Evolutionary conservation across 2,888 invertebrate species (phyloP), one percentile per base, ranked within the genome.

Genomic region (Lysandra bellargus): DNA sequence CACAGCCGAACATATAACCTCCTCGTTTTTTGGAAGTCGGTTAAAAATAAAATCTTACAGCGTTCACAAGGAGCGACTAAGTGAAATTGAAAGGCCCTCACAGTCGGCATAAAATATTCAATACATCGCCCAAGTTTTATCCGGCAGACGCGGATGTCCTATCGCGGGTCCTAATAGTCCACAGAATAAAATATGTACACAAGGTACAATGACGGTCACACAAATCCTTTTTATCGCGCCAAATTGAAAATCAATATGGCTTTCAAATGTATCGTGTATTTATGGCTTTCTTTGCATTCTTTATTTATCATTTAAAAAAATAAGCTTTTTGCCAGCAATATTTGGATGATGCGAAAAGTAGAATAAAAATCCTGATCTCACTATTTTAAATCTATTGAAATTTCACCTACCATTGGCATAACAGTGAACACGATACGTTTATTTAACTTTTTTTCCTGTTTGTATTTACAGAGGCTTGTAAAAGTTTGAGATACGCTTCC

Each of bases 181-280:
- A 17, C 53, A 33, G 61, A 75, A 44, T 61, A 75, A 79, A 75
- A 75, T 79, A 60, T 79, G 44, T 61, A 60, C 44, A 78, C 53
- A 61, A 79, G 75, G 60, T 79, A 75, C 61, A 60, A 40, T 79
- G 74, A 75, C 74, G 61, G 74, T 79, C 79, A 75, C 37, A 57
- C 23, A 79, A 79, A 75, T 23, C 17, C 40, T 79, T 79, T 79
- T 79, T 79, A 79, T 79, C 75, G 79, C n/a, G 61, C 44, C 61
- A 75, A 79, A 79, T 79, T 79, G 79, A 79, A 75, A 75, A 79
- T 79, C 79, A 75, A 79, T 79, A 79, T 75, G 64, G 79, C 30
- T 76, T 53, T 57, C 30, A 76, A 53, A 76, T 76, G 53, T 76
- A 6, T 23, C 17, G 17, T 69, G 33, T 69, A 69, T 33, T 69